Evolutionary conservation across 1,140 invertebrate species (phyloP), one percentile per base, ranked within the genome.

Genomic region (Danaus melanippus): DNA sequence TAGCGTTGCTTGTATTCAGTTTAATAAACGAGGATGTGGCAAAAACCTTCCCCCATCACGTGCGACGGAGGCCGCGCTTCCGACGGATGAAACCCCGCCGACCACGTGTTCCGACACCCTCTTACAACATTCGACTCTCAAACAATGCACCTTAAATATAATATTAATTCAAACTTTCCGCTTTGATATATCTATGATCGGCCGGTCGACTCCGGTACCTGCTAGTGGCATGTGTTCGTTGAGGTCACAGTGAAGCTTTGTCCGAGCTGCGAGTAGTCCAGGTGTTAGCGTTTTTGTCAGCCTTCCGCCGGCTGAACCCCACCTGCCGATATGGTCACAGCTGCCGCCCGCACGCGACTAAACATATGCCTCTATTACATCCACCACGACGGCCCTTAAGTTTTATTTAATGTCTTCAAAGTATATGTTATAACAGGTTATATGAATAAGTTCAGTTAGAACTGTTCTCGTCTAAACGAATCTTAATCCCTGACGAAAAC

Each of bases 201-300:
- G 42, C 55, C 49, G 45, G 46, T 54, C 48, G 44, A 42, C 50
- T 46, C n/a, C 43, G 50, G n/a, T 41, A 17, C 41, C 43, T 10
- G 50, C 9, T 44, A 50, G 53, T 15, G 56, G 61, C 74, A 78
- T 80, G 70, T 80, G 77, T 76, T 71, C 61, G 44, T 63, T 54
- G 58, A 70, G 66, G 69, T 62, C 56, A 69, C 56, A 60, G 52
- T 43, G 56, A 53, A 57, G 66, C 73, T 78, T 82, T 82, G 79
- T 84, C 76, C 76, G 79, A 82, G 79, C 64, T 43, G 48, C 56
- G 61, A 49, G 66, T 52, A 46, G 69, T 68, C 82, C 82, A 86
- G 82, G 82, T 86, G 82, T 74, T 71, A 62, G 71, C 60, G 72
- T 82, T 81, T 84, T 82, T 86, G 76, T 82, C 66, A 68, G 74